phyloP scores from a whole-genome alignment of 2,797 vertebrate genomes.

The Champsocephalus gunnari region DNA sequence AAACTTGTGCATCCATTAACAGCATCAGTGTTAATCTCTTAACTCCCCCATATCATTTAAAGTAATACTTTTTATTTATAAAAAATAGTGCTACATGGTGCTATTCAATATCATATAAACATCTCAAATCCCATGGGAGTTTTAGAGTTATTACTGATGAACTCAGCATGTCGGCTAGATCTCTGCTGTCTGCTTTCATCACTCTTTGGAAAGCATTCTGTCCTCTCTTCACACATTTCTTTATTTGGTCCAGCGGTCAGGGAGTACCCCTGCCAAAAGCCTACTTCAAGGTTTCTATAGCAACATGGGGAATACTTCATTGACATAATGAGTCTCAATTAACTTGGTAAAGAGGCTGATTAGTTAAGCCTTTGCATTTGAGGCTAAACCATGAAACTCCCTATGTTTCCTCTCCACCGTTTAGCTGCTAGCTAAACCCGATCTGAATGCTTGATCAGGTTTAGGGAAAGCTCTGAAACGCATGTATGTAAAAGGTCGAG shows the following conservation, averaged over 20 bases:
- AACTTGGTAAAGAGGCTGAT: conserved; percentile 76
- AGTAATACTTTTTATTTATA: conserved; percentile 1
- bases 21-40: not conserved
- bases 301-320: conserved; percentile 74
- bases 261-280: conserved; percentile 67
- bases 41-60: conserved; percentile 12
- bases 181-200: conserved; percentile 2
- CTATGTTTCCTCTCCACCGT: conserved; percentile 60
- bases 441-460: conserved; percentile 73
- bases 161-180: conserved; percentile 4
- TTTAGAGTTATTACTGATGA: conserved; percentile 11
- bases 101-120: conserved; percentile 8
- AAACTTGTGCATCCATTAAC: conserved; percentile 6
- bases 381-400: conserved; percentile 73
- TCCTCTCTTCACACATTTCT: conserved; percentile 51
- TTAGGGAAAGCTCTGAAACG: conserved; percentile 57
- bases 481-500: conserved; percentile 57
- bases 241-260: conserved; percentile 57
- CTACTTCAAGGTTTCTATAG: conserved; percentile 75
- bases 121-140: not conserved
- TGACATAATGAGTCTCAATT: conserved; percentile 78
- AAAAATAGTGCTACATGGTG: not conserved
- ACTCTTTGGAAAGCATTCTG: conserved; percentile 23
- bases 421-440: conserved; percentile 72
- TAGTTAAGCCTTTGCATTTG: conserved; percentile 77